Evolutionary conservation across 37 sponge, comb jelly and placozoan genomes (phyloP), one percentile per base, ranked within the genome.

Genomic region (Diacarnus erythraeanus): DNA sequence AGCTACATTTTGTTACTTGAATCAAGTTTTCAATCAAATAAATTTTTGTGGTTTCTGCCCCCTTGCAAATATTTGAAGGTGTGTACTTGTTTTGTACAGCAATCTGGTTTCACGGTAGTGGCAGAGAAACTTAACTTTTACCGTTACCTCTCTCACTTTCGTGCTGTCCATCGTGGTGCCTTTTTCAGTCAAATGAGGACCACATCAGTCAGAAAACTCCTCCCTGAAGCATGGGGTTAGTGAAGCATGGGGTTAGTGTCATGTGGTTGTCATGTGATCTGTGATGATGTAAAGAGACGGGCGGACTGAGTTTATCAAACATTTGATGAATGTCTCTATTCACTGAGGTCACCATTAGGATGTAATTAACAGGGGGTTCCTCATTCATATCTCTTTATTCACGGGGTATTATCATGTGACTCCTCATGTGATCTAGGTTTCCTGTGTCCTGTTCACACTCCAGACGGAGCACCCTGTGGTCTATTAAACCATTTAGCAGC

Each of bases 401-500:
- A n/a, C n/a, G n/a, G n/a, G n/a, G n/a, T n/a, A n/a, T n/a, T n/a
- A n/a, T n/a, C n/a, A n/a, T n/a, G n/a, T n/a, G n/a, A n/a, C n/a
- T n/a, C n/a, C n/a, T n/a, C n/a, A n/a, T n/a, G n/a, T n/a, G n/a
- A n/a, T n/a, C 17, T 37, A 92, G 94, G 97, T 27, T 98, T 98
- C 82, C 64, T 98, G 72, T 98, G 99, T 89, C 99, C 96, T 18
- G 97, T 98, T 0, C 96, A 98, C 86, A 96, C 99, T 72, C 99
- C 99, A 71, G 99, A 98, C 78, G 99, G 99, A 33, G 84, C 96
- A 21, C 99, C 99, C 2, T 98, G 99, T 72, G 99, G 99, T 31
- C 84, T 98, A 18, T 85, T 98, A 33, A 98, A 96, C 67, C 99
- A 98, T 69, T 80, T 98, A 34, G 78, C 99, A 6, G 92, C 94